These are phyloP conservation scores for Sparus aurata DNA, from an alignment of 2,797 vertebrate species.

Conservation along the genomic window DNA sequence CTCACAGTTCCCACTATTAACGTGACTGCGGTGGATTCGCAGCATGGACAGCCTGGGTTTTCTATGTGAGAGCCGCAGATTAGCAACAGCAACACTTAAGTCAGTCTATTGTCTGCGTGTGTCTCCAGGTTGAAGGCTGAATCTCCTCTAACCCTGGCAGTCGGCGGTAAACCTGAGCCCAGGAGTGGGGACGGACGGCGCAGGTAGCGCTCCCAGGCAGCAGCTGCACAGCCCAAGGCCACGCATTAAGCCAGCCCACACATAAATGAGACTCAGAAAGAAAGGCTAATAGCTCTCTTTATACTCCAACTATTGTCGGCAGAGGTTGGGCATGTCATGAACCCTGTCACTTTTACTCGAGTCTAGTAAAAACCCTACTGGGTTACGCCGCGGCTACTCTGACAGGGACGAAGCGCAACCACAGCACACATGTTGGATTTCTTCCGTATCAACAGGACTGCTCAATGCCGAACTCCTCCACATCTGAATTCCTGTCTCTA, in stretches of 20 bases:
- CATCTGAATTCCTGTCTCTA: slow-evolving; percentile 11
- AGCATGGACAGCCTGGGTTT: slow-evolving; percentile 20
- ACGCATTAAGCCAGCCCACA: slow-evolving; percentile 66
- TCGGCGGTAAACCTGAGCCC: slow-evolving; percentile 65
- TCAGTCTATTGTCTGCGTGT: slow-evolving; percentile 62
- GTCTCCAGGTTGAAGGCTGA: slow-evolving; percentile 60
- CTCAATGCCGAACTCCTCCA: slow-evolving; percentile 23
- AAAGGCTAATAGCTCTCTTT: slow-evolving; percentile 72
- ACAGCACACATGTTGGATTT: slow-evolving; percentile 2
- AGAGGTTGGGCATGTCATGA: slow-evolving; percentile 61
- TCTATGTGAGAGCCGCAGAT: slow-evolving; percentile 50
- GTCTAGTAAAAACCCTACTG: slow-evolving; percentile 31
- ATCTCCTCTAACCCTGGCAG: slow-evolving; percentile 64
- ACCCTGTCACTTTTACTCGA: slow-evolving; percentile 61
- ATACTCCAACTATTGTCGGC: slow-evolving; percentile 47
- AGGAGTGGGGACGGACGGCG: slow-evolving; percentile 11
- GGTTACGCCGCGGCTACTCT: slow-evolving; percentile 9
- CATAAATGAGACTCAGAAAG: slow-evolving; percentile 60
- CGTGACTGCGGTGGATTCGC: slow-evolving; percentile 26
- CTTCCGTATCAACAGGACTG: slow-evolving; percentile 20
- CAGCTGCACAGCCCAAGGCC: slow-evolving; percentile 81
- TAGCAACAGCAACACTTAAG: slow-evolving; percentile 49
- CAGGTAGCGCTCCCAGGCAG: slow-evolving; percentile 67
- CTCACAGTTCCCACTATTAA: slow-evolving; percentile 28
- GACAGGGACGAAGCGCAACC: slow-evolving; percentile 18